A percentile compares a stretch with the other conserved stretches of the same genome.
Conservation (phyloP, 2,888 invertebrate genomes). For the Thelaira solivaga region DNA sequence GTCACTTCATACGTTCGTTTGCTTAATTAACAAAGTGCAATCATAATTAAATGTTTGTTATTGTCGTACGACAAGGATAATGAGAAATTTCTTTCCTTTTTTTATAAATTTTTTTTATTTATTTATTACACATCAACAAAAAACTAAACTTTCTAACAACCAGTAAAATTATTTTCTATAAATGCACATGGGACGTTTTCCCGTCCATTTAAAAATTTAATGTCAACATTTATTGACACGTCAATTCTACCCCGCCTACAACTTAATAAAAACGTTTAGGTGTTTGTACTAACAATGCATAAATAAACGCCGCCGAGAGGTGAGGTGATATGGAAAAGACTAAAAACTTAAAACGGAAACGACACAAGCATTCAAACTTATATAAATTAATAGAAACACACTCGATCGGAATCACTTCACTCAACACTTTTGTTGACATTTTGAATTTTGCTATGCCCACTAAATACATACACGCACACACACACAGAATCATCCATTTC, state of each 20-base stretch:
- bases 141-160: neutral
- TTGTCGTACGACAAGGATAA: conserved; percentile 6
- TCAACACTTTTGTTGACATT: conserved; percentile 72
- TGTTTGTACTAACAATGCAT: neutral
- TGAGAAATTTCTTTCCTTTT: neutral
- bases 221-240: conserved; percentile 38
- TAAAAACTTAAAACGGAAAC: conserved; percentile 51
- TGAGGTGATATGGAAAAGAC: neutral
- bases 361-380: neutral
- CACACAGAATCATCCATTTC: conserved; percentile 35
- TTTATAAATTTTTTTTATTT: no score
- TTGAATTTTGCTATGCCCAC: conserved; percentile 62
- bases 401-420: conserved; percentile 15
- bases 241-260: conserved; percentile 70
- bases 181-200: neutral
- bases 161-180: neutral
- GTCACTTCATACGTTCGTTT: conserved; percentile 68
- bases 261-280: neutral
- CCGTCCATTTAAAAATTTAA: conserved; percentile 35
- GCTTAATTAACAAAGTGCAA: conserved; percentile 37
- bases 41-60: conserved; percentile 3
- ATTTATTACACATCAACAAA: no score
- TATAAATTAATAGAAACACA: conserved; percentile 1
- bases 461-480: neutral
- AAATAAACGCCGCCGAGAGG: conserved; percentile 7